phyloP scores from a whole-genome alignment of 2,888 invertebrate species.

The Bellardia pandia region DNA sequence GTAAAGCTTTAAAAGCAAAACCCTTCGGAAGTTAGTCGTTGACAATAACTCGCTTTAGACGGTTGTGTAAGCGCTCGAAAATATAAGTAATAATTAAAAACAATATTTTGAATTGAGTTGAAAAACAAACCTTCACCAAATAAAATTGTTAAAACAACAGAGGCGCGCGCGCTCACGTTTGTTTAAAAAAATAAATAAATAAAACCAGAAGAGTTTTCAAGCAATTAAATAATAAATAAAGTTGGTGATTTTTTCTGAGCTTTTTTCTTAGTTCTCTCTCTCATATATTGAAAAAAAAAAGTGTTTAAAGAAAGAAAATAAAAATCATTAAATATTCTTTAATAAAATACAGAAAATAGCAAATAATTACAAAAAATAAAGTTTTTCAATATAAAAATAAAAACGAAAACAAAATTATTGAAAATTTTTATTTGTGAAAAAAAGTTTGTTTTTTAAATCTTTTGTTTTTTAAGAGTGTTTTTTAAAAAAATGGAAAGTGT shows the following conservation, averaged over 20 bases:
- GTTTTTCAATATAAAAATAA: conserved; percentile 2
- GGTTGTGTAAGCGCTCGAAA: conserved; percentile 77
- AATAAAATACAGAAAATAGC: conserved; percentile 12
- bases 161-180: conserved; percentile 53
- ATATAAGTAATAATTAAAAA: conserved; percentile 14
- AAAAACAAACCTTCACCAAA: conserved; percentile 44
- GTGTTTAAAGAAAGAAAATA: conserved; percentile 13
- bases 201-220: conserved; percentile 69
- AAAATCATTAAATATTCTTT: conserved; percentile 14
- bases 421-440: neutral
- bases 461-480: conserved; percentile 39
- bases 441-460: conserved; percentile 71
- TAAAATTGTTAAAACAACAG: conserved; percentile 32
- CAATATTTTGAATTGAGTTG: conserved; percentile 62
- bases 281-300: conserved; percentile 39
- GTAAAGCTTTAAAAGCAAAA: conserved; percentile 81
- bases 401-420: neutral
- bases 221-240: conserved; percentile 55
- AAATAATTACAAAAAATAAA: neutral
- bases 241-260: conserved; percentile 27
- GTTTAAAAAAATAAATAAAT: conserved; percentile 40
- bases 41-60: conserved; percentile 82
- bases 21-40: conserved; percentile 82
- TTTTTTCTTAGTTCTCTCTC: neutral
- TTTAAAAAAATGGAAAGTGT: conserved; percentile 42